These are phyloP conservation scores for Epizoanthus rinbou DNA, from an alignment of 92 coral and sea anemone species.

Conservation along the genomic window DNA sequence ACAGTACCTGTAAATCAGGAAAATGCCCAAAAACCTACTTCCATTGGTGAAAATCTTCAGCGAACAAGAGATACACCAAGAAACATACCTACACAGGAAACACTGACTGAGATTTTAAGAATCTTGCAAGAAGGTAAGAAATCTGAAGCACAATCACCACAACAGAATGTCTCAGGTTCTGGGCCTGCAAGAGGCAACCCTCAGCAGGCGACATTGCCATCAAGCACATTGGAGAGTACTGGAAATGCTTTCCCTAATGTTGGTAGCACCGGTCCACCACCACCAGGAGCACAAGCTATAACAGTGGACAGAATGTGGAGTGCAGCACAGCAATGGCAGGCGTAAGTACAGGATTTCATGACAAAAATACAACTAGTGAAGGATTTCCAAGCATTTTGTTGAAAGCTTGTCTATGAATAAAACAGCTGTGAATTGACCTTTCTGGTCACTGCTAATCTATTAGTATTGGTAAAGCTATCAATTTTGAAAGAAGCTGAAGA, in stretches of 20 bases:
- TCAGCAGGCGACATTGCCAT: background rate
- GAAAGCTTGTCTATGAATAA: no score
- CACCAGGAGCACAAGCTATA: background rate
- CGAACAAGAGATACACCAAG: constrained; percentile 60
- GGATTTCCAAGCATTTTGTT: no score
- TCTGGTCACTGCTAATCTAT: no score
- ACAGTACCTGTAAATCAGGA: background rate
- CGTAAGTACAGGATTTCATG: constrained; percentile 1
- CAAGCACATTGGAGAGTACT: background rate
- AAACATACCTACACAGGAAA: constrained; percentile 66
- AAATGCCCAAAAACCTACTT: constrained; percentile 1
- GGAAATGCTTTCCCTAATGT: constrained; percentile 1
- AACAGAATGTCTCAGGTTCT: background rate
- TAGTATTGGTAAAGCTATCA: no score
- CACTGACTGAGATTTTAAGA: constrained; percentile 72
- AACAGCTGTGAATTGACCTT: no score
- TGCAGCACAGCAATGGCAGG: constrained; percentile 5
- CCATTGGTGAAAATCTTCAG: constrained; percentile 20
- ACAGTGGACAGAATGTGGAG: background rate
- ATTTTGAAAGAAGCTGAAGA: no score
- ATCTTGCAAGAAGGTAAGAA: constrained; percentile 58
- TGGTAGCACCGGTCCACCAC: background rate
- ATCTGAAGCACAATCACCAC: constrained; percentile 23
- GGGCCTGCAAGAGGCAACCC: background rate
- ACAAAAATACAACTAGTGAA: background rate